Base-by-base conservation (phyloP, 1,140 invertebrate species). In the Helicoverpa armigera region DNA sequence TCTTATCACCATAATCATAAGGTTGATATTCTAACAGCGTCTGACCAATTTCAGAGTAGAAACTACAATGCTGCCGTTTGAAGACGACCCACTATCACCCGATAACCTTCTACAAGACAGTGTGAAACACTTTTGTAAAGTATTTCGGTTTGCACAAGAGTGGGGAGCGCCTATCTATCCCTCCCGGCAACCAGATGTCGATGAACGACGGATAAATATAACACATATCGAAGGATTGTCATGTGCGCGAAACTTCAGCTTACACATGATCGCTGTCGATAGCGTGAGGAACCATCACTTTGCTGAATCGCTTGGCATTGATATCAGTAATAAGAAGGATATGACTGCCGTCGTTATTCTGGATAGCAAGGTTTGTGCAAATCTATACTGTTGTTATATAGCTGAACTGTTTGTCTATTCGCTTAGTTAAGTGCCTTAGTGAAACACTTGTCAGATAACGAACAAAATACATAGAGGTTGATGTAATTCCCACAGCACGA, bases 251-350 rank as follows among this genome's bases (percentile, higher is more conserved):
- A 98, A 98, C 89, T 94, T 94, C 83, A 97, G 96, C 16, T 82
- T 98, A 31, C 95, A 96, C 58, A 96, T 98, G 79, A 88, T 97
- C 50, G 97, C 97, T 1, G 95, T 98, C 65, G 97, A 98, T 87
- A 97, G 96, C 85, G 86, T 97, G 4, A 87, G 95, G 43, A 97
- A 97, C 87, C 96, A 96, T 80, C 96, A 97, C 86, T 98, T 98
- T 91, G 96, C 97, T 9, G 96, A 97, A 87, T 95, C 96, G 35
- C 95, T 98, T 35, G 97, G 97, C 1, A 95, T 97, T 23, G 96
- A 97, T 89, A 91, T 97, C n/a, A 88, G 91, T 13, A 96, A 94
- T 48, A 94, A 90, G 50, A 95, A 94, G 61, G 96, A 97, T 86
- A 96, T 96, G 90, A 97, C 97, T 65, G 96, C 96, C 56, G 96